Evolutionary conservation across 2,113 vertebrate genomes (phyloP), one percentile per base, ranked within the genome.

Genomic region (Calyptomena viridis): DNA sequence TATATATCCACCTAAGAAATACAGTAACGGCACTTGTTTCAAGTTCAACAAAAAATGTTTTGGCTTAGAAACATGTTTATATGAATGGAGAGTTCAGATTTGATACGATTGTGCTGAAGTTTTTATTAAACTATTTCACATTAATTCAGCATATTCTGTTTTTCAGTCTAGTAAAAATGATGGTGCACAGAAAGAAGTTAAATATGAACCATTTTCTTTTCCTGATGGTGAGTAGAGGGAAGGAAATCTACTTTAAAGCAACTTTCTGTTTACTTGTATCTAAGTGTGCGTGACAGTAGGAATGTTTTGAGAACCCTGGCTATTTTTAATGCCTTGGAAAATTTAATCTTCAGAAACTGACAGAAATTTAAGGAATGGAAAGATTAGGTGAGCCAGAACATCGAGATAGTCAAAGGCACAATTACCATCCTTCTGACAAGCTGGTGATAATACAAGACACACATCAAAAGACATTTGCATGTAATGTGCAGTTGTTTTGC

Each of bases 151-250:
- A 4, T 87, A 10, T 93, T 97, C 90, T 94, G 31, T 68, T 81
- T 55, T 79, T 73, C 22, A 98, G 98, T 96, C 95, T 95, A 97
- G 96, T 95, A 97, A 98, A 97, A 96, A 96, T n/a, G 97, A 94
- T 74, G 97, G 98, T 92, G 91, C 97, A 74, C 96, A 97, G 59
- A 99, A 99, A 95, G 99, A 99, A 95, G 97, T 98, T 72, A 99
- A 99, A 96, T 99, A 99, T 47, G 99, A 99, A 52, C 98, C 98
- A 11, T 99, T 99, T 97, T 99, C 99, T 28, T 99, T 99, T 98
- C 94, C 98, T 82, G 99, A 99, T 24, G 99, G 99, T 99, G 97
- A 97, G 99, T 87, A 92, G 31, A 79, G 53, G 49, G 71, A 93
- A 55, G 11, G 28, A 59, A 50, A 78, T 69, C 17, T 27, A 16